Evolutionary conservation across 2,113 vertebrate genomes (phyloP).

Genomic region (Oreotragus oreotragus): DNA sequence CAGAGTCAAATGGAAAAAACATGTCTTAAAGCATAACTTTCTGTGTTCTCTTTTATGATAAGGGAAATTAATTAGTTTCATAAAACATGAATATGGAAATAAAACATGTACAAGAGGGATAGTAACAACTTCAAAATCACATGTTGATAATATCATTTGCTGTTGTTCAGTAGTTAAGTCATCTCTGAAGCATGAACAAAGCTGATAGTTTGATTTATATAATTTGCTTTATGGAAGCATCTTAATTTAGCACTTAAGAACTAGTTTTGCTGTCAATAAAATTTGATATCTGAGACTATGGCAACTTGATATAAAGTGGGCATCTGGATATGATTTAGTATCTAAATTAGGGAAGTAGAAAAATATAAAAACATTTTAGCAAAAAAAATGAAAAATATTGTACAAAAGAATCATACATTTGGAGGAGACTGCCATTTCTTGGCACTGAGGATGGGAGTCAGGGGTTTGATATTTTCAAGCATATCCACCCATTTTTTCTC

Average conservation of each 20-base stretch:
- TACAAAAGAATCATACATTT: not conserved
- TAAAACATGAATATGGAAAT: not conserved
- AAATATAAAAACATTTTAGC: not conserved
- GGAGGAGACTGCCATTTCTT: not conserved
- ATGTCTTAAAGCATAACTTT: not conserved
- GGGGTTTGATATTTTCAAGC: not conserved
- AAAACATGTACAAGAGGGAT: not conserved
- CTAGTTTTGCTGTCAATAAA: slow-evolving; percentile 13
- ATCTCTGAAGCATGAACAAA: not conserved
- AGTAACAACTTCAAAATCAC: not conserved
- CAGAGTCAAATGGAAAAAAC: not conserved
- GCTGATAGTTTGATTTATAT: not conserved
- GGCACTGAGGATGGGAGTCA: not conserved
- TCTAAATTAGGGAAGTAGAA: not conserved
- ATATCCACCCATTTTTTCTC: not conserved
- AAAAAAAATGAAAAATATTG: not conserved
- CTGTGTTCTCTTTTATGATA: not conserved
- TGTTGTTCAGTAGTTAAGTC: not conserved
- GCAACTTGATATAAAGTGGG: not conserved
- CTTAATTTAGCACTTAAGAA: not conserved
- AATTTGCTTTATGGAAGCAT: not conserved
- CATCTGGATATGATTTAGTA: not conserved
- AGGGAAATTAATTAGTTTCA: not conserved
- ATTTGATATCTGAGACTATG: not conserved
- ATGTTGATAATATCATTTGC: not conserved